Evolutionary conservation across 1,140 invertebrate species (phyloP), one percentile per base, ranked within the genome.

Genomic region (Drosophila pseudoananassae): DNA sequence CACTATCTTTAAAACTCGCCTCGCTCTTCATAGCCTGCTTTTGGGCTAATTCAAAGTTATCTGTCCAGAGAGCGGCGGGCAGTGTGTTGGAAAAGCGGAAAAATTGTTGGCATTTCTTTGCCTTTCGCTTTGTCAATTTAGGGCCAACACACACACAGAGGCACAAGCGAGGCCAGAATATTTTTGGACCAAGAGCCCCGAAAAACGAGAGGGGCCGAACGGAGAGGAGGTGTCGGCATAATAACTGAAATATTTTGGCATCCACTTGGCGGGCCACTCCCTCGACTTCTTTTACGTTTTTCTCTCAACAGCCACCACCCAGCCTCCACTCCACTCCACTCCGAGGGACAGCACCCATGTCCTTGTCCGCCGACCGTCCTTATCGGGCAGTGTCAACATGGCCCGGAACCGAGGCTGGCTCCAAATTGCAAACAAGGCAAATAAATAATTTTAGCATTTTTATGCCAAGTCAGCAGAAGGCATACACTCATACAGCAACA

Each of bases 371-470:
- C 15, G 43, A 45, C 27, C 36, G 61, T 50, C 65, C 80, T 83
- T 83, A 83, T 83, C 80, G 71, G 47, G 53, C 73, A 85, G 76
- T 85, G 81, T 84, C 76, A 85, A 85, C 76, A 84, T 27, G 70
- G 66, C 17, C 38, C 54, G 52, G 36, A 45, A 52, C 36, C 46
- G 38, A 72, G 59, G 45, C 47, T 51, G 75, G 38, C 81, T 57
- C 73, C 59, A 89, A 87, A 87, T 79, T 87, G 83, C 83, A 90
- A 88, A 88, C 83, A 88, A 87, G 75, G 83, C 83, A 87, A 88
- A 85, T 85, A 85, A 85, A 85, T 85, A 85, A 85, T 85, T 87
- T 87, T 85, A 87, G 82, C 82, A 85, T 85, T 85, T 85, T 87
- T 87, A 83, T 87, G 83, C 76, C 84, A 78, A 89, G 73, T 89